Percentiles rank a stretch among this genome's conserved stretches.
Evolutionary conservation across 2,797 vertebrate species (phyloP).

Genomic region (Fistularia tabacaria): DNA sequence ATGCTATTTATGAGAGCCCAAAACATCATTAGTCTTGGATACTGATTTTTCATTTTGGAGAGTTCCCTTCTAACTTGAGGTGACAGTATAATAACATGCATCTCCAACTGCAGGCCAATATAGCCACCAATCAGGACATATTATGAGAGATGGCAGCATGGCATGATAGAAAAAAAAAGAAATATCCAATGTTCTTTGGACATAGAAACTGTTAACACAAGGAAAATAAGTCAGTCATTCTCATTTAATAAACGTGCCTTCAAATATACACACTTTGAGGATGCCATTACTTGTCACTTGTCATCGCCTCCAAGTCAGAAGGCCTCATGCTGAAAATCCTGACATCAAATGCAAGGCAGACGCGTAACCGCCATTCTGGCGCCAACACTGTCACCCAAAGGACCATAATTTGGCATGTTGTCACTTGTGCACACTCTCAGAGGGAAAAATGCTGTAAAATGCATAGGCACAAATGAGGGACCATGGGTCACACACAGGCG

Average conservation of each 20-base stretch:
- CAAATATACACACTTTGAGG: not conserved
- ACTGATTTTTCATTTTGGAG: slow-evolving; percentile 30
- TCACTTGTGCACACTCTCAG: not conserved
- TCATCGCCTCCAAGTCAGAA: not conserved
- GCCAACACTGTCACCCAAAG: not conserved
- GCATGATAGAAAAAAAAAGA: not conserved
- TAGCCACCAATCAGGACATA: not conserved
- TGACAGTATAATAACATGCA: slow-evolving; percentile 39
- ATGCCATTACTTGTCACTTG: not conserved
- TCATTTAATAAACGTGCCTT: too few species aligned
- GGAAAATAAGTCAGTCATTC: too few species aligned
- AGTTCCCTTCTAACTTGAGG: slow-evolving; percentile 31
- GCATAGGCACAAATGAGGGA: too few species aligned
- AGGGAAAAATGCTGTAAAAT: too few species aligned
- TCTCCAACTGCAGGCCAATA: slow-evolving; percentile 4
- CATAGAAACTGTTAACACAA: not conserved
- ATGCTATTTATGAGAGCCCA: slow-evolving; percentile 18
- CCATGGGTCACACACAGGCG: not conserved
- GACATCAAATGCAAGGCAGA: slow-evolving; percentile 11
- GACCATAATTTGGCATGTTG: not conserved
- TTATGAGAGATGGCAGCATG: too few species aligned
- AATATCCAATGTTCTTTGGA: not conserved
- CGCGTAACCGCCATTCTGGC: slow-evolving; percentile 7
- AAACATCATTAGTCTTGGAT: slow-evolving; percentile 19
- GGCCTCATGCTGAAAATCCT: not conserved